A percentile compares a stretch with the other conserved stretches of the same genome.
These are phyloP conservation scores for Apodemus speciosus DNA, from an alignment of 2,113 vertebrate species.

Conservation along the genomic window DNA sequence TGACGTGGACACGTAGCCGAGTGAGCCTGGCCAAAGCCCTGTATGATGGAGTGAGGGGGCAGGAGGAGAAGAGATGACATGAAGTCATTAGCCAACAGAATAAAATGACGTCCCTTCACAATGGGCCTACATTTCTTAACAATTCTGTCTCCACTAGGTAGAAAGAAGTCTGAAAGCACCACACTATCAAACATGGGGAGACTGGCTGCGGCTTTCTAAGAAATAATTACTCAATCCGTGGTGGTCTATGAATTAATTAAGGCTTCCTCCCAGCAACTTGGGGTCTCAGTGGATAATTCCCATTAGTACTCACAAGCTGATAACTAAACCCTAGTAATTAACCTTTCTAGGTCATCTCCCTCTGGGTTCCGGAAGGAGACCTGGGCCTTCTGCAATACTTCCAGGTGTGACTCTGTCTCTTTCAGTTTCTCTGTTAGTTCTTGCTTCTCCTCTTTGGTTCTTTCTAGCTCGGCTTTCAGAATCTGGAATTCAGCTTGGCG, in stretches of 20 bases:
- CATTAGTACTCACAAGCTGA: constrained; percentile 69
- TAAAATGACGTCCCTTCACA: constrained; percentile 46
- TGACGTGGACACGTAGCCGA: constrained; percentile 85
- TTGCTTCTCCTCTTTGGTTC: constrained; percentile 76
- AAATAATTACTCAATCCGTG: constrained; percentile 56
- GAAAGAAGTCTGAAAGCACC: constrained; percentile 66
- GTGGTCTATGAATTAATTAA: constrained; percentile 68
- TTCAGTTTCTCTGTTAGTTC: constrained; percentile 73
- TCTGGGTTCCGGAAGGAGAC: constrained; percentile 76
- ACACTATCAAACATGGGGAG: constrained; percentile 51
- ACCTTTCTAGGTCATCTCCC: constrained; percentile 76
- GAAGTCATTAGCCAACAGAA: constrained; percentile 73
- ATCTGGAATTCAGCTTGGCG: constrained; percentile 79
- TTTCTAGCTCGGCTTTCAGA: constrained; percentile 78
- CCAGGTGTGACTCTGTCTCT: constrained; percentile 64
- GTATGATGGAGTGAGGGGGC: constrained; percentile 74
- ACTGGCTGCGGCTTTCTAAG: constrained; percentile 60
- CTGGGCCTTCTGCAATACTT: constrained; percentile 72
- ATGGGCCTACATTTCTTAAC: constrained; percentile 67
- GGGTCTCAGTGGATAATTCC: constrained; percentile 60
- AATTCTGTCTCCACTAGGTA: constrained; percentile 67
- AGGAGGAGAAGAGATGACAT: constrained; percentile 75
- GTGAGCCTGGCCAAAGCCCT: constrained; percentile 85
- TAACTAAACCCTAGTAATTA: constrained; percentile 77
- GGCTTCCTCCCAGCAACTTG: constrained; percentile 60